Percentiles rank a stretch among this genome's conserved stretches.
Conservation (phyloP, 2,888 invertebrate species). For the Tridacna gigas region DNA sequence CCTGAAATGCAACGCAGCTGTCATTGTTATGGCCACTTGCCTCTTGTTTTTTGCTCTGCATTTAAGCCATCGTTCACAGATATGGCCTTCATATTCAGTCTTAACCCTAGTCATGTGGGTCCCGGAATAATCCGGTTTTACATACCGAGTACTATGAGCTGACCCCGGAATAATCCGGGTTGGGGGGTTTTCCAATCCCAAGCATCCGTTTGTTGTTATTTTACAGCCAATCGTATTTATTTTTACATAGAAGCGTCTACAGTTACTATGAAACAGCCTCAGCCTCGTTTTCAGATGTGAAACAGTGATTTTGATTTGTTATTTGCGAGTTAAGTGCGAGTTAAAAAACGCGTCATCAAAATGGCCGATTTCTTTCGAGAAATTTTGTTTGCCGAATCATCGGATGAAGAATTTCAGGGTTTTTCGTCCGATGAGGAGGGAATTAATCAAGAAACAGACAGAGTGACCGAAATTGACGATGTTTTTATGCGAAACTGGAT, state of each 20-base stretch:
- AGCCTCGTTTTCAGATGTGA: not conserved
- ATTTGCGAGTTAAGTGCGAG: not conserved
- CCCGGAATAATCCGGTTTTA: too few relatives aligned
- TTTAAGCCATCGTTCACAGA: too few relatives aligned
- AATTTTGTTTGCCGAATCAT: not conserved
- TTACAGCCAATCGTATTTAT: not conserved
- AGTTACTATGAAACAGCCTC: not conserved
- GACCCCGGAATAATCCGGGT: too few relatives aligned
- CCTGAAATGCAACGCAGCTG: too few relatives aligned
- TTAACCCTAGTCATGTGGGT: too few relatives aligned
- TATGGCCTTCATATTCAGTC: too few relatives aligned
- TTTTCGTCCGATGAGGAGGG: not conserved
- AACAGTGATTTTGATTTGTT: conserved; percentile 2
- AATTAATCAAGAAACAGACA: not conserved
- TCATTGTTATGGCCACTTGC: too few relatives aligned
- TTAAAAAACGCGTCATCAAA: not conserved
- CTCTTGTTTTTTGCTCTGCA: too few relatives aligned
- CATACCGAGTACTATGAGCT: too few relatives aligned
- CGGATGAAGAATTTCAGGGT: not conserved
- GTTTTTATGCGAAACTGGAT: conserved; percentile 1
- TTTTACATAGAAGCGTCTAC: not conserved
- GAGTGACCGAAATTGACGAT: not conserved
- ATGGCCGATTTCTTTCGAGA: not conserved
- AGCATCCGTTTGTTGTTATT: not conserved
- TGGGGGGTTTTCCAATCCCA: not conserved